Percentiles rank a stretch among this genome's conserved stretches.
These are phyloP conservation scores for Malacosoma neustria DNA, from an alignment of 2,888 invertebrate species.

Conservation along the genomic window DNA sequence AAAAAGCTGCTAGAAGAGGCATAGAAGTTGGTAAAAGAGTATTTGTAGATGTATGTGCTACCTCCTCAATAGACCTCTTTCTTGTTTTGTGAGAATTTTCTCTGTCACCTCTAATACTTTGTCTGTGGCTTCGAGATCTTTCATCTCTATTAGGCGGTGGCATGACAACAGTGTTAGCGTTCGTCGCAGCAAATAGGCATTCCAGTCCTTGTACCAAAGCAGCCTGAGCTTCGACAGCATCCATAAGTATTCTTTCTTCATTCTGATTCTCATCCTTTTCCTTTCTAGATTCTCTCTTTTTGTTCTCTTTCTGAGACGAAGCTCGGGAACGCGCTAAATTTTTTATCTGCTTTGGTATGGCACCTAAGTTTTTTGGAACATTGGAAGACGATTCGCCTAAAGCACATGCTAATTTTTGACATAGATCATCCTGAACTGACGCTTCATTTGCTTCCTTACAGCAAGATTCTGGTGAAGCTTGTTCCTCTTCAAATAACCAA, in stretches of 20 bases:
- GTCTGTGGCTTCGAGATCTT: conserved; percentile 46
- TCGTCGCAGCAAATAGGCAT: conserved; percentile 66
- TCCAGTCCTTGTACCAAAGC: conserved; percentile 73
- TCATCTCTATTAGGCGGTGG: conserved; percentile 58
- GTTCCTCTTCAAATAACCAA: conserved; percentile 63
- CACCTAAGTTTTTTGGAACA: conserved; percentile 79
- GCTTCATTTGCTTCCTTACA: conserved; percentile 33
- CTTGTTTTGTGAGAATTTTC: conserved; percentile 57
- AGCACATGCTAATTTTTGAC: conserved; percentile 46
- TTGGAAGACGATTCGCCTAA: conserved; percentile 62
- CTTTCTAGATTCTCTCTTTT: conserved; percentile 62
- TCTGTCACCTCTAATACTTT: conserved; percentile 59
- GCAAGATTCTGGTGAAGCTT: conserved; percentile 22
- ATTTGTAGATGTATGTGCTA: conserved; percentile 78
- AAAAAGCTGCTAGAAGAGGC: conserved; percentile 77
- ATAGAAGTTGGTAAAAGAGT: conserved; percentile 78
- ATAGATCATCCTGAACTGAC: conserved; percentile 36
- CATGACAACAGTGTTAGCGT: conserved; percentile 66
- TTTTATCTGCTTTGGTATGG: conserved; percentile 81
- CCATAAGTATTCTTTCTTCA: conserved; percentile 55
- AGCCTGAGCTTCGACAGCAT: conserved; percentile 71
- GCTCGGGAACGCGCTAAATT: conserved; percentile 70
- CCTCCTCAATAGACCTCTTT: conserved; percentile 74
- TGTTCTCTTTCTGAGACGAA: conserved; percentile 75
- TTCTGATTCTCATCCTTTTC: conserved; percentile 61